phyloP scores from a whole-genome alignment of 2,113 vertebrate genomes.

The Raja brachyura region DNA sequence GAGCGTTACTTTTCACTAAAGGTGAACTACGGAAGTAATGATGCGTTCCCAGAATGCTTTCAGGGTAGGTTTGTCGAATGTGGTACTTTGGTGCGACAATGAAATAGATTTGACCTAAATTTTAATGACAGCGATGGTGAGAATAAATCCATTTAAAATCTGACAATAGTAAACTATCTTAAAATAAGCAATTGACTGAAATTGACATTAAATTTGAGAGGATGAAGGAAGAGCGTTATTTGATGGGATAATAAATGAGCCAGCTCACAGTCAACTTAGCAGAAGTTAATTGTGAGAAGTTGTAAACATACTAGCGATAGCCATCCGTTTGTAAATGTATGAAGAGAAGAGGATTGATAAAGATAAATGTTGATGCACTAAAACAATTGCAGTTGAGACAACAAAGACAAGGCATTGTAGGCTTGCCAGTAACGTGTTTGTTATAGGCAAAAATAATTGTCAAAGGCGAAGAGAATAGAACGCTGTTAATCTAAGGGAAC shows the following conservation, averaged over 20 bases:
- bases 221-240: neutral
- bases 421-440: neutral
- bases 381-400: neutral
- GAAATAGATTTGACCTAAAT: neutral
- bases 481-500: neutral
- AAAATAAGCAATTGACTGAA: neutral
- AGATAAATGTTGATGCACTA: neutral
- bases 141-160: neutral
- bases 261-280: neutral
- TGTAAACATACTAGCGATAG: neutral
- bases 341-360: neutral
- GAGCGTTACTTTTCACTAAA: neutral
- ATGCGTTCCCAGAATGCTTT: neutral
- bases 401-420: neutral
- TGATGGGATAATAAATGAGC: neutral
- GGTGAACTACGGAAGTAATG: neutral
- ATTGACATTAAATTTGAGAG: neutral
- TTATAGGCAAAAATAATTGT: neutral
- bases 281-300: neutral
- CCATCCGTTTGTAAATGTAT: neutral
- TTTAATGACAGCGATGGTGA: neutral
- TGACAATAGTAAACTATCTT: neutral
- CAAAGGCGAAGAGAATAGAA: neutral
- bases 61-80: neutral
- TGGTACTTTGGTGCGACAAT: neutral